Evolutionary conservation across 1,140 invertebrate genomes (phyloP).

Genomic region (Anastatus disparis): DNA sequence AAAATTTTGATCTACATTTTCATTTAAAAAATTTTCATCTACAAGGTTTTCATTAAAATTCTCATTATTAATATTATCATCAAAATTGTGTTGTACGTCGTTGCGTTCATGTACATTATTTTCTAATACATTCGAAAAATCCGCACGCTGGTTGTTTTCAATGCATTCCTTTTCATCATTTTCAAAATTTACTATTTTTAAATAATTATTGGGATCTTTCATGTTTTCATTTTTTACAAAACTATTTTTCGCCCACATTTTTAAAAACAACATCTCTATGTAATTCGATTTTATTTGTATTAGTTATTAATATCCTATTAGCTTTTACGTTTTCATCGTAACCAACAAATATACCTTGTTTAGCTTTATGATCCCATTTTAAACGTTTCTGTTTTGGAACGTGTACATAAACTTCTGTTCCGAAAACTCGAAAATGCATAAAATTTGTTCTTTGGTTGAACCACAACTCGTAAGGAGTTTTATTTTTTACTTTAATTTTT

Average conservation of each 20-base stretch:
- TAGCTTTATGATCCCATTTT: not conserved
- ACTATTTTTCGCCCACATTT: not conserved
- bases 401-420: not conserved
- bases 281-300: not conserved
- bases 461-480: not conserved
- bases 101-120: not conserved
- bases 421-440: not conserved
- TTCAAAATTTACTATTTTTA: not conserved
- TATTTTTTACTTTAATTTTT: not conserved
- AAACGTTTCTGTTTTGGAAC: slow-evolving; percentile 13
- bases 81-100: not conserved
- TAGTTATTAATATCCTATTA: not conserved
- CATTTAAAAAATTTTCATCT: not conserved
- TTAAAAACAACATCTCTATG: not conserved
- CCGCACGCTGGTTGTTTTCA: not conserved
- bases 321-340: not conserved
- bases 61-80: not conserved
- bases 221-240: not conserved
- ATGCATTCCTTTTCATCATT: not conserved
- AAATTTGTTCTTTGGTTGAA: not conserved
- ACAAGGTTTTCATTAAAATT: not conserved
- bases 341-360: not conserved
- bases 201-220: not conserved
- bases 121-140: no score
- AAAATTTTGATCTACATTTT: not conserved